Base-by-base conservation (phyloP, 2,797 vertebrate species). In the Heliangelus exortis region DNA sequence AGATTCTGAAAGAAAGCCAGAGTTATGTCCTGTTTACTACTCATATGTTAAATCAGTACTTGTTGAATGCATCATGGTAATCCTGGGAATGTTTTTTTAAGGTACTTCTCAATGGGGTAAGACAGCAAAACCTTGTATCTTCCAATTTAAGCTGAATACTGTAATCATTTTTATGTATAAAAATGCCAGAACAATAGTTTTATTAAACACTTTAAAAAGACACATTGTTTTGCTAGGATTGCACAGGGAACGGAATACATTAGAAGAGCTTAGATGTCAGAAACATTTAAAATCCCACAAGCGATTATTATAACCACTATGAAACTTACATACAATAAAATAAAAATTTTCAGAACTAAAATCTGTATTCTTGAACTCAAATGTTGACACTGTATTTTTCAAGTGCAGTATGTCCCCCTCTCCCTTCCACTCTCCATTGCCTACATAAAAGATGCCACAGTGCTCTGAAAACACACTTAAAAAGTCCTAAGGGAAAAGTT, bases 401-500 rank as follows among this genome's bases (percentile, higher is more conserved):
- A 78, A 93, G 47, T 89, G 69, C 79, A 85, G 31, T 91, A 93
- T 73, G 84, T 86, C 31, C 21, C n/a, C 57, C 54, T 68, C 48
- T 41, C 26, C 65, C 33, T 73, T 61, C 19, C 45, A 59, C 21
- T 87, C 67, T 89, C 87, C 90, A 90, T 84, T 95, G 80, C 59
- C 92, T 95, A 81, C 95, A 96, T 95, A 96, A 97, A 97, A 97
- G 89, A 92, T 95, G 92, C 79, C 82, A 89, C 19, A 93, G 88
- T 51, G 31, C 68, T 96, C 90, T 87, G 93, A 96, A 97, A 98
- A 97, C 67, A 92, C 55, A 84, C 97, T 96, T 96, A 14, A 65
- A 90, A 97, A 96, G 78, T 97, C 97, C 97, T 96, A 71, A 82
- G 97, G 97, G 97, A 97, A 95, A 97, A 93, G 94, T 97, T 98